Evolutionary conservation across 2,113 vertebrate species (phyloP).

Genomic region (Hydrochoerus hydrochaeris): DNA sequence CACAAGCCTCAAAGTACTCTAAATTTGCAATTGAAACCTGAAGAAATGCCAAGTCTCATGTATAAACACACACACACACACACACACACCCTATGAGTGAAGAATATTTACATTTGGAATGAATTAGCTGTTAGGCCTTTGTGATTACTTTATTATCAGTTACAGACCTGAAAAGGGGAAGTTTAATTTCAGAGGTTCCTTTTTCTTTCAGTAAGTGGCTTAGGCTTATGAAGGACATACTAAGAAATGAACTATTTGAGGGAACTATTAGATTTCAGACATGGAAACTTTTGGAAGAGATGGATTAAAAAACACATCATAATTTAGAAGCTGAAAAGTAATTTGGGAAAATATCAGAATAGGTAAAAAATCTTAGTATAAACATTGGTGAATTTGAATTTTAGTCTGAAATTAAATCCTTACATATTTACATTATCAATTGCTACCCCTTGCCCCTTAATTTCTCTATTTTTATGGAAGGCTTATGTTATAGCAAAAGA

Average conservation of each 20-base stretch:
- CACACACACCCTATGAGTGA: not conserved
- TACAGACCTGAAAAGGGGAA: not conserved
- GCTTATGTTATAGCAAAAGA: not conserved
- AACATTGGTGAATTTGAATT: conserved; percentile 28
- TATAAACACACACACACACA: not conserved
- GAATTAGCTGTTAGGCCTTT: not conserved
- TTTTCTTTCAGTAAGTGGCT: not conserved
- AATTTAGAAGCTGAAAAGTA: not conserved
- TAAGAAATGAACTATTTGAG: not conserved
- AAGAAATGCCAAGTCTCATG: not conserved
- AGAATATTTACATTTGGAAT: conserved; percentile 15
- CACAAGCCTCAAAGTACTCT: not conserved
- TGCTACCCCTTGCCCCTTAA: not conserved
- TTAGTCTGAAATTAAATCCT: conserved; percentile 26
- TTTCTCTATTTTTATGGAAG: conserved; percentile 11
- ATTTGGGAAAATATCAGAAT: conserved; percentile 13
- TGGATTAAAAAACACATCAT: not conserved
- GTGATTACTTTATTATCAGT: not conserved
- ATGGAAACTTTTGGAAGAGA: not conserved
- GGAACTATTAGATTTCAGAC: conserved; percentile 18
- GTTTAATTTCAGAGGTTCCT: not conserved
- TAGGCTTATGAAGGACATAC: not conserved
- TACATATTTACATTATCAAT: not conserved
- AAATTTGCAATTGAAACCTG: not conserved
- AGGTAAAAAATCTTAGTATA: conserved; percentile 3